Conservation (phyloP, 37 sponge, comb jelly and placozoan species). For the Cliona cf. orientalis region DNA sequence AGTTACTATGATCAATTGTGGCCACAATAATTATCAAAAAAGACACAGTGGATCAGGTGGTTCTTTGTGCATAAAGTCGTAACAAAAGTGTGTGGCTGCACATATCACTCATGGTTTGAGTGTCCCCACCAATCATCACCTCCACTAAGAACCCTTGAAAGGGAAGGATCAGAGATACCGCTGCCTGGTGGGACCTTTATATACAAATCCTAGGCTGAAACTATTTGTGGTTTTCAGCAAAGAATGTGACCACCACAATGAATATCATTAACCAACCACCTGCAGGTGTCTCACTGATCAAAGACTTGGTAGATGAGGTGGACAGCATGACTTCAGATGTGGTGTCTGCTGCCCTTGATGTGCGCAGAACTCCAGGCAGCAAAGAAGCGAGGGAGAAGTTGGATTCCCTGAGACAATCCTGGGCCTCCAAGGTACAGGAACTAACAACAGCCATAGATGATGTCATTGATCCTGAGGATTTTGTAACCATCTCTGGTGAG, state of each 20-base stretch:
- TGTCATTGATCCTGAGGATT: slow-evolving; percentile 74
- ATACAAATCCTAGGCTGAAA: neutral
- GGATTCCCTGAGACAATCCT: slow-evolving; percentile 58
- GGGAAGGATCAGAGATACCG: slow-evolving; percentile 65
- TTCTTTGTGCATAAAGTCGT: slow-evolving; percentile 49
- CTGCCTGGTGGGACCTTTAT: neutral
- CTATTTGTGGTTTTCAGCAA: slow-evolving; percentile 56
- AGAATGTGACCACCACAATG: slow-evolving; percentile 6
- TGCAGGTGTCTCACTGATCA: slow-evolving; percentile 48
- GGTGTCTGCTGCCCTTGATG: slow-evolving; percentile 59
- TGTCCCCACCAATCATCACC: slow-evolving; percentile 75
- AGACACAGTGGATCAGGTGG: slow-evolving; percentile 86
- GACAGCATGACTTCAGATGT: slow-evolving; percentile 72
- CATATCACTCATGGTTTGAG: slow-evolving; percentile 54
- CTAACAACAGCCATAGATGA: slow-evolving; percentile 80
- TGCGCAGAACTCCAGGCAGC: slow-evolving; percentile 50
- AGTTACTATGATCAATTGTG: no score
- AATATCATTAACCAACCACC: slow-evolving; percentile 5
- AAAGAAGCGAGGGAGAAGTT: slow-evolving; percentile 39
- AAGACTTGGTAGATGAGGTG: slow-evolving; percentile 48
- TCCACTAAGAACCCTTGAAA: slow-evolving; percentile 74
- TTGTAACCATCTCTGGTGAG: slow-evolving; percentile 71
- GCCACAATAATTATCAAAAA: no score
- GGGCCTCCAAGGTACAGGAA: slow-evolving; percentile 72
- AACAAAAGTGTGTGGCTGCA: slow-evolving; percentile 62